Base-by-base conservation (phyloP, 2,888 invertebrate species). In the Aromia moschata region DNA sequence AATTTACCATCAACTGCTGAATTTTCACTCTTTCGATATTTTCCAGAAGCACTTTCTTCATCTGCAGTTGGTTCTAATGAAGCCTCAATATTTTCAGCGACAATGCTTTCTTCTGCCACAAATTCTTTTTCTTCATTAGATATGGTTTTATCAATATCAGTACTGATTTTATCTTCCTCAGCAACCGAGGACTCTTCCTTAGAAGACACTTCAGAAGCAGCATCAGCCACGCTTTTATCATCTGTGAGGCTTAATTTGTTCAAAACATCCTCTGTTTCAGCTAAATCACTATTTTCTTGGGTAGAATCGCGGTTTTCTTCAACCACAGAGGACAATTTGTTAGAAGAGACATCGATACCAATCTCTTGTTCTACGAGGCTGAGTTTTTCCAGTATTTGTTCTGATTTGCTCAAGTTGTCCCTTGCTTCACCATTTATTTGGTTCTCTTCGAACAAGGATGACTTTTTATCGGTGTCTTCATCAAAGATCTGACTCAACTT, bases 321-420 rank as follows among this genome's bases (percentile, higher is more conserved):
- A 17, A 11, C 15, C 15, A 12, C 41, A 33, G 17, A 40, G 12
- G 33, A 33, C 10, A 30, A 45, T 31, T 11, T 2, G 15, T 45
- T 11, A 31, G 14, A 14, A 15, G 15, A 15, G 10, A 15, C 38
- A 11, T 53, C 58, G 1, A 37, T 33, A 12, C 33, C 41, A 10
- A 20, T 40, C 12, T 56, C 46, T 1, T 17, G 14, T 49, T 55
- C 52, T 5, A 45, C 1, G 14, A 36, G 52, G 1, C 59, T 52
- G 1, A 63, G 33, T 11, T 56, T 56, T 20, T 38, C 14, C 5
- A 58, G 51, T 17, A 62, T 59, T 54, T 60, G 58, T 36, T 61
- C 44, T 17, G 54, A 43, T 43, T 57, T 53, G 25, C 52, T 64
- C 16, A 56, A 12, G 36, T 33, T 52, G 14, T 58, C 58, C 17